These are phyloP conservation scores for Thera britannica DNA, from an alignment of 2,888 invertebrate species.

Conservation along the genomic window DNA sequence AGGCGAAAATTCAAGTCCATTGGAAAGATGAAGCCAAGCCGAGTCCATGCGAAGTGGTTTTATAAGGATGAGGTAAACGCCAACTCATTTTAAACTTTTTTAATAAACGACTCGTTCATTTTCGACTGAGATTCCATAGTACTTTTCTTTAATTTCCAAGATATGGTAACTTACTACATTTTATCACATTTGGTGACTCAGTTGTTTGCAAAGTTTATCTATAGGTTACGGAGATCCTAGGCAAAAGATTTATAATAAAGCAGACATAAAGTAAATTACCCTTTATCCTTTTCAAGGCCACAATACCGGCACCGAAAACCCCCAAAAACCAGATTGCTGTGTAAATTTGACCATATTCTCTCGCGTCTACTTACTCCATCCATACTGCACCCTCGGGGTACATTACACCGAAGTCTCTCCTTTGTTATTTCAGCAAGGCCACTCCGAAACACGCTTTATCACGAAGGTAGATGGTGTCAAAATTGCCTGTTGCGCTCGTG, in stretches of 20 bases:
- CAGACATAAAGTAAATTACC: not conserved
- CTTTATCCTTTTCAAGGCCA: not conserved
- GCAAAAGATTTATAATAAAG: too few species aligned
- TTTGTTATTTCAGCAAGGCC: constrained; percentile 32
- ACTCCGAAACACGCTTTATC: constrained; percentile 31
- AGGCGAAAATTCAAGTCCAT: too few species aligned
- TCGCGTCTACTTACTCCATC: constrained; percentile 32
- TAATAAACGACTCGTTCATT: too few species aligned
- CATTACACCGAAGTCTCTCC: constrained; percentile 35
- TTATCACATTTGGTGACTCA: too few species aligned
- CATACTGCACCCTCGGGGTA: constrained; percentile 36
- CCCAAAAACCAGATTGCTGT: not conserved
- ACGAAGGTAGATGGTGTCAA: constrained; percentile 32
- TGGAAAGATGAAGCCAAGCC: too few species aligned
- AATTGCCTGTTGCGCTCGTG: constrained; percentile 44
- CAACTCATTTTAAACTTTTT: too few species aligned
- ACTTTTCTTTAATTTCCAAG: too few species aligned
- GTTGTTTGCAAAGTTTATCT: too few species aligned
- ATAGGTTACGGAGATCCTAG: not conserved
- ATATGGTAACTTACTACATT: too few species aligned
- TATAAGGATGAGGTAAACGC: too few species aligned
- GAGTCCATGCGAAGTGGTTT: too few species aligned
- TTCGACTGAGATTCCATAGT: too few species aligned
- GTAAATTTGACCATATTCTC: constrained; percentile 16
- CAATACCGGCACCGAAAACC: not conserved